These are phyloP conservation scores for Limnephilus lunatus DNA, from an alignment of 2,888 invertebrate species.

Conservation along the genomic window DNA sequence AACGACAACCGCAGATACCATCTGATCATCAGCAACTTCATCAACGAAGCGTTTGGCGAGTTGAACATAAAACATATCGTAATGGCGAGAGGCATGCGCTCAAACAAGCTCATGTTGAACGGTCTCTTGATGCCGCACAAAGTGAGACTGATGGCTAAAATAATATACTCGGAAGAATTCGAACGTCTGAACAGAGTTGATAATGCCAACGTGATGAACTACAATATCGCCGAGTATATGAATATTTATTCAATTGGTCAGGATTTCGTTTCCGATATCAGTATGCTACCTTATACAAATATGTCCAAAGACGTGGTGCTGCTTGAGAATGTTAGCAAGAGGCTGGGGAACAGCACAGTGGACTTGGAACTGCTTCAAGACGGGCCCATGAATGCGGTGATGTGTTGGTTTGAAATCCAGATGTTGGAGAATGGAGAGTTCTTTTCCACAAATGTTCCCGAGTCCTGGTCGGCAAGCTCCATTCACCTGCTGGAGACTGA, in stretches of 20 bases:
- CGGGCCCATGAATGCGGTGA: constrained; percentile 75
- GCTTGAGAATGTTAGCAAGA: constrained; percentile 69
- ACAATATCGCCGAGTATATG: constrained; percentile 76
- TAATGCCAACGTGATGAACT: constrained; percentile 77
- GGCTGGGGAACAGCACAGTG: constrained; percentile 67
- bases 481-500: constrained; percentile 40
- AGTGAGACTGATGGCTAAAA: constrained; percentile 76
- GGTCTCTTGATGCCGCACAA: constrained; percentile 77
- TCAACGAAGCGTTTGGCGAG: constrained; percentile 78
- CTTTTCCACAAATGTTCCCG: constrained; percentile 73
- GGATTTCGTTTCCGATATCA: constrained; percentile 76
- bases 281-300: constrained; percentile 72
- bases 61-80: constrained; percentile 72
- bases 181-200: constrained; percentile 78
- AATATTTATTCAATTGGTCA: constrained; percentile 80
- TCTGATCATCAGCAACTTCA: constrained; percentile 76
- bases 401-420: constrained; percentile 78
- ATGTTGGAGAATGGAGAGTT: constrained; percentile 71
- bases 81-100: constrained; percentile 69
- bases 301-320: constrained; percentile 70
- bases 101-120: constrained; percentile 71
- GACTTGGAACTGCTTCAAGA: constrained; percentile 70
- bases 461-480: constrained; percentile 72
- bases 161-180: constrained; percentile 80
- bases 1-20: constrained; percentile 73